A percentile compares a stretch with the other conserved stretches of the same genome.
phyloP scores from a whole-genome alignment of 2,113 vertebrate genomes.

The Suncus etruscus region DNA sequence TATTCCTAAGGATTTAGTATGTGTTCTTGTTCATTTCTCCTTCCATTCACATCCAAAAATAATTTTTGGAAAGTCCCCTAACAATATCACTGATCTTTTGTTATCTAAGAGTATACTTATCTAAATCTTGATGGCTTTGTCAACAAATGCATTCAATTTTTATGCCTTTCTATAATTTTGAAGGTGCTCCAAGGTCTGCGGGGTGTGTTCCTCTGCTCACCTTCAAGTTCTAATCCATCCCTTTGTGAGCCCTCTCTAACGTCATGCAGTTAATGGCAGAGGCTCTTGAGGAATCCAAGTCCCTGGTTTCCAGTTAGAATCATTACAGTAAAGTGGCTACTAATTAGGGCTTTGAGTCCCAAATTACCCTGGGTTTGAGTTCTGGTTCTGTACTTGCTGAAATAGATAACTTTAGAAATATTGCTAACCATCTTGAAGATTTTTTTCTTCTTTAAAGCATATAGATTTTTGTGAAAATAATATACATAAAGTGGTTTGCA shows the following conservation, averaged over 20 bases:
- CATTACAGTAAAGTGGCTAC: background rate
- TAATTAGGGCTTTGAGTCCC: conserved; percentile 27
- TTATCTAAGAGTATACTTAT: background rate
- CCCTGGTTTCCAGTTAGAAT: conserved; percentile 7
- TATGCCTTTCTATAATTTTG: conserved; percentile 4
- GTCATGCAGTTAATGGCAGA: background rate
- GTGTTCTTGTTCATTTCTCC: background rate
- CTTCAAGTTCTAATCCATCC: conserved; percentile 51
- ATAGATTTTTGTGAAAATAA: conserved; percentile 22
- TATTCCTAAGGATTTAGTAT: background rate
- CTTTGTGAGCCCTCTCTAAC: background rate
- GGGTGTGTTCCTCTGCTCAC: conserved; percentile 36
- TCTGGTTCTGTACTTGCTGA: background rate
- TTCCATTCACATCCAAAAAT: conserved; percentile 1
- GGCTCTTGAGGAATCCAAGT: background rate
- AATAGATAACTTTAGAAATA: background rate
- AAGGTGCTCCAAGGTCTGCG: background rate
- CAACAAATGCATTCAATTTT: background rate
- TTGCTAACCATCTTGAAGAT: conserved; percentile 1
- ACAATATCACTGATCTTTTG: background rate
- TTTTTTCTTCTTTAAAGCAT: conserved; percentile 33
- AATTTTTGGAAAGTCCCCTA: background rate
- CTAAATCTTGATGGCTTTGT: background rate
- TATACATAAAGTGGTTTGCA: background rate
- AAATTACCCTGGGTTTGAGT: background rate